phyloP scores from a whole-genome alignment of 2,113 vertebrate genomes.

The Bothrops jararaca region DNA sequence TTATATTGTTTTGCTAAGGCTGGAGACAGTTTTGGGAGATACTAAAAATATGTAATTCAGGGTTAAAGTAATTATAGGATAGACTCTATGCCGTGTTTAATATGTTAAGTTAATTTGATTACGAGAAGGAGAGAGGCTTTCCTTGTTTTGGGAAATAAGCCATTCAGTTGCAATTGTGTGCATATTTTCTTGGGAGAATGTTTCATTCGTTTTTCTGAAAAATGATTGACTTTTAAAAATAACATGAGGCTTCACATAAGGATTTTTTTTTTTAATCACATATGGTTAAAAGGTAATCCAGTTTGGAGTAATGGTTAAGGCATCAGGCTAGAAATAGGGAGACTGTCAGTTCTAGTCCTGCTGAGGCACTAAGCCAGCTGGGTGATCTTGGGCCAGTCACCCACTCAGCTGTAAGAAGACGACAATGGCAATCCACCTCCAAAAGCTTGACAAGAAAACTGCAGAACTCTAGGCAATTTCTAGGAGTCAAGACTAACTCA shows the following conservation, averaged over 20 bases:
- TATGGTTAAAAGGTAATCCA: neutral
- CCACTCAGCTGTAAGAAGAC: neutral
- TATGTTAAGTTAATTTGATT: neutral
- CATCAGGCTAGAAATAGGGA: neutral
- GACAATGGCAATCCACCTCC: neutral
- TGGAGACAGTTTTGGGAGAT: neutral
- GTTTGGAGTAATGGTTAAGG: neutral
- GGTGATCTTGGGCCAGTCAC: neutral
- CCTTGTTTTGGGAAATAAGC: neutral
- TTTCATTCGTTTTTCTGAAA: neutral
- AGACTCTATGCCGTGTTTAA: neutral
- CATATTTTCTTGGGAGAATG: neutral
- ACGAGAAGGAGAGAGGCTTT: neutral
- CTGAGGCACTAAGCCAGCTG: neutral
- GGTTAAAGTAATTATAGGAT: neutral
- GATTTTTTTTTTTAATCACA: neutral
- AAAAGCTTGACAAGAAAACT: neutral
- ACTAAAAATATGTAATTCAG: neutral
- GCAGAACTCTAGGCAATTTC: neutral
- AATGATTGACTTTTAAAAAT: neutral
- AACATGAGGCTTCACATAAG: neutral
- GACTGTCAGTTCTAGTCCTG: neutral
- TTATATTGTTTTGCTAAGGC: neutral
- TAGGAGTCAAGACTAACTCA: neutral
- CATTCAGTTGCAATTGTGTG: neutral